Conservation (phyloP, 2,797 vertebrate genomes). For the Poeciliopsis infans region DNA sequence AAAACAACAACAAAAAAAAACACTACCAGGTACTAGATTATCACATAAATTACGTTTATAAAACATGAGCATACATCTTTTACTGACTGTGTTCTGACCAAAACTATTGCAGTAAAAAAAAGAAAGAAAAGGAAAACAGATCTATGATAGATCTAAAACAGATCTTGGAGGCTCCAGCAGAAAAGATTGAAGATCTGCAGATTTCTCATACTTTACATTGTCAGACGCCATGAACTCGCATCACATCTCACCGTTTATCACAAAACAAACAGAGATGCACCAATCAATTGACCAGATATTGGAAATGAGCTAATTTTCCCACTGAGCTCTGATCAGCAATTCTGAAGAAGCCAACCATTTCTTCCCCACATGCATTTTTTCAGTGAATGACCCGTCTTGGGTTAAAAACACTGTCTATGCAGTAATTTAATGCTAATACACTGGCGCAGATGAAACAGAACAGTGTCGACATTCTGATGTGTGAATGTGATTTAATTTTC, state of each 20-base stretch:
- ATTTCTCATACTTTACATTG: slow-evolving; percentile 23
- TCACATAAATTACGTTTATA: slow-evolving; percentile 73
- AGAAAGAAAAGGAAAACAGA: slow-evolving; percentile 4
- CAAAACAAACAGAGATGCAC: neutral
- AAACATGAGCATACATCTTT: slow-evolving; percentile 43
- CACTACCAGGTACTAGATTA: slow-evolving; percentile 51
- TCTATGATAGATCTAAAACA: slow-evolving; percentile 33
- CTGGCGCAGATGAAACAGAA: neutral
- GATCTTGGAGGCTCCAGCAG: slow-evolving; percentile 20
- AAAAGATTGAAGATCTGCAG: slow-evolving; percentile 19
- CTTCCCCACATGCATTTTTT: neutral
- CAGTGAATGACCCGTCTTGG: neutral
- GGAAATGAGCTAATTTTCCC: neutral
- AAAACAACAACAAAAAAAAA: slow-evolving; percentile 43
- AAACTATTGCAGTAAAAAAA: slow-evolving; percentile 21
- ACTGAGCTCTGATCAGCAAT: neutral
- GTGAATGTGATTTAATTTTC: neutral
- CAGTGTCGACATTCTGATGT: neutral
- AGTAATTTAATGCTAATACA: neutral
- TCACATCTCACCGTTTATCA: neutral
- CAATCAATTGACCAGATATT: neutral
- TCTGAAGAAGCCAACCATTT: neutral
- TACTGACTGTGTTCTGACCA: slow-evolving; percentile 33
- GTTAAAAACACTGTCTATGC: neutral
- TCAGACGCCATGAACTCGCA: slow-evolving; percentile 17